Evolutionary conservation across 53 echinoderm and acorn worm genomes (phyloP).

Genomic region (Hippasteria phrygiana): DNA sequence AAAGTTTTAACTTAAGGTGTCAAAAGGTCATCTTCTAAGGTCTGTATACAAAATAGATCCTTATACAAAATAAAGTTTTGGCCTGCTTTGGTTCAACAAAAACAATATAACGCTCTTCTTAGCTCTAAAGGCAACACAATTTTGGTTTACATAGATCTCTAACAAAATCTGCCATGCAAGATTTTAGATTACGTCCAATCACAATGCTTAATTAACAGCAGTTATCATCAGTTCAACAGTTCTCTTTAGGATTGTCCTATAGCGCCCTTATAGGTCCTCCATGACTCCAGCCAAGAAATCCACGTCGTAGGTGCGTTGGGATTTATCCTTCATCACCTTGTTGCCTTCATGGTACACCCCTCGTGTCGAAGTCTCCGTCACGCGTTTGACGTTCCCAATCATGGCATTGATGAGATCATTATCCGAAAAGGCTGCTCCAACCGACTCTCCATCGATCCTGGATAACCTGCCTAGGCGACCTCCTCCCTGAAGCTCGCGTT

Average conservation of each 20-base stretch:
- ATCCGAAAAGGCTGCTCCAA: neutral
- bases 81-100: neutral
- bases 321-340: conserved; percentile 8
- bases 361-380: conserved; percentile 10
- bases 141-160: too few relatives aligned
- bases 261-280: neutral
- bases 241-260: neutral
- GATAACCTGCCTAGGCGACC: neutral
- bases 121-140: too few relatives aligned
- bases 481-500: neutral
- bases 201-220: too few relatives aligned
- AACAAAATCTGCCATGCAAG: neutral
- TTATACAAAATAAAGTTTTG: neutral
- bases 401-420: conserved; percentile 7
- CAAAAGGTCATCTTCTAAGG: too few relatives aligned
- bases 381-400: conserved; percentile 20
- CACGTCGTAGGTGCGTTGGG: conserved; percentile 7
- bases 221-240: neutral
- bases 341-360: conserved; percentile 2
- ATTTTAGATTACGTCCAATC: too few relatives aligned
- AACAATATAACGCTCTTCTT: neutral
- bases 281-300: conserved; percentile 17
- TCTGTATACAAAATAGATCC: too few relatives aligned
- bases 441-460: neutral
- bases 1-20: neutral